Evolutionary conservation across 2,113 vertebrate species (phyloP).

Genomic region (Dasyprocta punctata): DNA sequence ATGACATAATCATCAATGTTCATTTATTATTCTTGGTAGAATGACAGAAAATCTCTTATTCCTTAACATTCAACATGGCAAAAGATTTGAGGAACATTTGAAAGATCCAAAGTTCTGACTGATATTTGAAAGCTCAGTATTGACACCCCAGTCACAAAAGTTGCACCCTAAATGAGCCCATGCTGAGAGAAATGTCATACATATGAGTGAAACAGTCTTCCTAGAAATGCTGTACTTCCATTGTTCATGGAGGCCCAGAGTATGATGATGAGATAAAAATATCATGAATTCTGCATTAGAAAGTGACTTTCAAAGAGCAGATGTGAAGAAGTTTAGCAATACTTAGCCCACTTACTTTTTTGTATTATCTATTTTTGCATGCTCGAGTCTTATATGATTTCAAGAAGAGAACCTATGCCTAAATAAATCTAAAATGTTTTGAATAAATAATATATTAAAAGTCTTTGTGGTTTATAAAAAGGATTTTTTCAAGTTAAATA

Average conservation of each 20-base stretch:
- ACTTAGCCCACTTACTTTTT: background rate
- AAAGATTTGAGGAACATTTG: background rate
- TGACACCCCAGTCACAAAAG: background rate
- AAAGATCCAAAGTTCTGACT: background rate
- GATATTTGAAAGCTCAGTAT: background rate
- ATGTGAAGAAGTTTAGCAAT: background rate
- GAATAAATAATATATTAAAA: background rate
- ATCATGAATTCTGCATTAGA: background rate
- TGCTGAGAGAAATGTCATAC: background rate
- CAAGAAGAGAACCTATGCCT: background rate
- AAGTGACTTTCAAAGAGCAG: background rate
- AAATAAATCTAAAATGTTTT: background rate
- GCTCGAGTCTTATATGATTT: background rate
- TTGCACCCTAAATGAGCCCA: background rate
- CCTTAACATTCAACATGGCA: background rate
- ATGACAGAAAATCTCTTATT: background rate
- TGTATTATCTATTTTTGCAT: background rate
- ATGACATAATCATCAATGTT: background rate
- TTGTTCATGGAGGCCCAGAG: background rate
- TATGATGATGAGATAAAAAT: background rate
- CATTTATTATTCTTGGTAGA: background rate
- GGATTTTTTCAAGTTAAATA: slow-evolving; percentile 16
- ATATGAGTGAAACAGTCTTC: background rate
- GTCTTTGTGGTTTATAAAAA: background rate
- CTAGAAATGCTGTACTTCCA: background rate